These are phyloP conservation scores for Gastracanthus pulcherrimus DNA, from an alignment of 2,888 invertebrate species.

Conservation along the genomic window DNA sequence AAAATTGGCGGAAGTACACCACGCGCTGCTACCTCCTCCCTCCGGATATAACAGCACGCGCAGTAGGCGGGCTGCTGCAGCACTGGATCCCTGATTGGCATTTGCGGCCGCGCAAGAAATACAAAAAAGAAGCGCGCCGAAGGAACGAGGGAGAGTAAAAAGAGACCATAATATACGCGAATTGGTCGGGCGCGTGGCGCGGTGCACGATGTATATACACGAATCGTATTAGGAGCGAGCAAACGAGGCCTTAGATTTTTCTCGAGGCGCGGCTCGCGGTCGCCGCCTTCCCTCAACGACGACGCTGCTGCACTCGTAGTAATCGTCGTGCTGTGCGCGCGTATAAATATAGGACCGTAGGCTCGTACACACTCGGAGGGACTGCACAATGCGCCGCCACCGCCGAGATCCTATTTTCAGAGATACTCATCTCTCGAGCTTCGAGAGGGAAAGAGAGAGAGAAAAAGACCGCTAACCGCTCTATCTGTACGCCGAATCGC, in stretches of 20 bases:
- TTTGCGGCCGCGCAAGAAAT: constrained; percentile 8
- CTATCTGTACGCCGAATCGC: constrained; percentile 68
- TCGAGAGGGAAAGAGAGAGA: no score
- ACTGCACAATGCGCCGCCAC: constrained; percentile 64
- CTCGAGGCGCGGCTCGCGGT: no score
- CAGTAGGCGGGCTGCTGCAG: constrained; percentile 31
- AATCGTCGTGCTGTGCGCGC: not conserved
- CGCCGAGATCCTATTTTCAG: constrained; percentile 75
- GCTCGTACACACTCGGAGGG: no score
- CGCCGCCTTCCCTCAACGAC: no score
- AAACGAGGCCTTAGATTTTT: no score
- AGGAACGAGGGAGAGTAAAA: not conserved
- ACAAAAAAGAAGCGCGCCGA: not conserved
- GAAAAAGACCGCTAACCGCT: constrained; percentile 68
- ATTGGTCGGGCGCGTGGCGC: no score
- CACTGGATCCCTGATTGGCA: constrained; percentile 51
- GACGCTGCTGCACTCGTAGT: not conserved
- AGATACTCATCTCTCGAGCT: constrained; percentile 69
- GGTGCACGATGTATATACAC: not conserved
- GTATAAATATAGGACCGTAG: constrained; percentile 30
- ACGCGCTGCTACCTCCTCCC: not conserved
- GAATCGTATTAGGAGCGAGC: constrained; percentile 22
- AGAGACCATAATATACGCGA: no score
- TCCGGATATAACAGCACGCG: no score
- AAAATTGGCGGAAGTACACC: constrained; percentile 45